Evolutionary conservation across 2,888 invertebrate species (phyloP).

Genomic region (Volucella bombylans): DNA sequence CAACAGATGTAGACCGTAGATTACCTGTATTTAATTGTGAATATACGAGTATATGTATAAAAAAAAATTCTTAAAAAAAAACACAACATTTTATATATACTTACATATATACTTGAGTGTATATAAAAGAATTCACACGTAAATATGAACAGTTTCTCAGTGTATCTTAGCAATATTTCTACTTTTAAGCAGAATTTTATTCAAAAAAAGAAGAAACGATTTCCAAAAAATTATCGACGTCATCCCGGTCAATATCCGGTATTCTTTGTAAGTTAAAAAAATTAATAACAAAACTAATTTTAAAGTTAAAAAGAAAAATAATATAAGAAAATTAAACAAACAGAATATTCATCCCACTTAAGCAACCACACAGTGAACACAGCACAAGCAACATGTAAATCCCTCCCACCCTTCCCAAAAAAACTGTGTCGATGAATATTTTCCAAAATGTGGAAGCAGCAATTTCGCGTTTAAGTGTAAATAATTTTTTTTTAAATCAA

Average conservation of each 20-base stretch:
- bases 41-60: slow-evolving; percentile 40
- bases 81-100: slow-evolving; percentile 60
- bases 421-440: too few relatives aligned
- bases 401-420: too few relatives aligned
- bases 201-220: slow-evolving; percentile 23
- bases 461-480: too few relatives aligned
- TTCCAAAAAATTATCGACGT: slow-evolving; percentile 33
- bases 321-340: neutral
- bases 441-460: too few relatives aligned
- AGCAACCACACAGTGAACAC: neutral
- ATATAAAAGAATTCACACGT: slow-evolving; percentile 63
- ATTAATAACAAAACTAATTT: slow-evolving; percentile 14
- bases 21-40: slow-evolving; percentile 72
- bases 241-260: slow-evolving; percentile 16
- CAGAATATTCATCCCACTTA: neutral
- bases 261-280: slow-evolving; percentile 43
- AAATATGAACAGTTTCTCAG: slow-evolving; percentile 69
- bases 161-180: slow-evolving; percentile 75
- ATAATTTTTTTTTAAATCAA: too few relatives aligned
- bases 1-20: slow-evolving; percentile 55
- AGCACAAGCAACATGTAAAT: neutral
- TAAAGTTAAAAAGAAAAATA: slow-evolving; percentile 20
- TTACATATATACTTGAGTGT: slow-evolving; percentile 47
- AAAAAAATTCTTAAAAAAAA: slow-evolving; percentile 2
- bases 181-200: slow-evolving; percentile 55